phyloP scores from a whole-genome alignment of 2,797 vertebrate genomes.

The Thalassophryne amazonica region DNA sequence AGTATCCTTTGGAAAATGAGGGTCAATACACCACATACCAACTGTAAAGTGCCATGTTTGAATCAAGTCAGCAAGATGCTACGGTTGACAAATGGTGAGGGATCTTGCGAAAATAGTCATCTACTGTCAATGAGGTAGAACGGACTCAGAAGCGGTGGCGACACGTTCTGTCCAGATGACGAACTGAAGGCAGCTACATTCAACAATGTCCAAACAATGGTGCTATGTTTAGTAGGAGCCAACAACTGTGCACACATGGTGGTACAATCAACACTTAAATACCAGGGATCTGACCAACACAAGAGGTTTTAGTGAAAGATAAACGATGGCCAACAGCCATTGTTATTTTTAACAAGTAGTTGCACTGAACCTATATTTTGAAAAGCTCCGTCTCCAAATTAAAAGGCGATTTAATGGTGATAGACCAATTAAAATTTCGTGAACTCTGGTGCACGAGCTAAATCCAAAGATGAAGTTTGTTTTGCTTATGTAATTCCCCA shows the following conservation, averaged over 20 bases:
- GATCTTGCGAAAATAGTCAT: slow-evolving; percentile 40
- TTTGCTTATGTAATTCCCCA: too few relatives aligned
- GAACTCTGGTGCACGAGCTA: too few relatives aligned
- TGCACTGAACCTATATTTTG: too few relatives aligned
- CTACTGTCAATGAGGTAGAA: slow-evolving; percentile 26
- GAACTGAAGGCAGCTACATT: slow-evolving; percentile 24
- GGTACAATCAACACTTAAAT: slow-evolving; percentile 33
- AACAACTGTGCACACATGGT: slow-evolving; percentile 37
- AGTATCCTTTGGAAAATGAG: too few relatives aligned
- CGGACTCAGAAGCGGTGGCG: neutral
- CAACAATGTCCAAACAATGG: slow-evolving; percentile 44
- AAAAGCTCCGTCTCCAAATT: too few relatives aligned
- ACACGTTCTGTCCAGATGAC: slow-evolving; percentile 5
- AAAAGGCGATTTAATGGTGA: too few relatives aligned
- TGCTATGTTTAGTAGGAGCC: slow-evolving; percentile 39
- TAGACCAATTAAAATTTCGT: too few relatives aligned
- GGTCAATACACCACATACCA: too few relatives aligned
- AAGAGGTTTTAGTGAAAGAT: slow-evolving; percentile 1
- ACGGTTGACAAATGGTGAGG: slow-evolving; percentile 36
- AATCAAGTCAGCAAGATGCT: slow-evolving; percentile 34
- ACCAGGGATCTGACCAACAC: slow-evolving; percentile 13
- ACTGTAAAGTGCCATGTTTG: slow-evolving; percentile 7
- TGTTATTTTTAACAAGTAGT: too few relatives aligned
- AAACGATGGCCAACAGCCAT: neutral
- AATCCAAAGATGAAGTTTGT: too few relatives aligned